These are phyloP conservation scores for Acholoe squamosa DNA, from an alignment of 2,888 invertebrate species.

Conservation along the genomic window DNA sequence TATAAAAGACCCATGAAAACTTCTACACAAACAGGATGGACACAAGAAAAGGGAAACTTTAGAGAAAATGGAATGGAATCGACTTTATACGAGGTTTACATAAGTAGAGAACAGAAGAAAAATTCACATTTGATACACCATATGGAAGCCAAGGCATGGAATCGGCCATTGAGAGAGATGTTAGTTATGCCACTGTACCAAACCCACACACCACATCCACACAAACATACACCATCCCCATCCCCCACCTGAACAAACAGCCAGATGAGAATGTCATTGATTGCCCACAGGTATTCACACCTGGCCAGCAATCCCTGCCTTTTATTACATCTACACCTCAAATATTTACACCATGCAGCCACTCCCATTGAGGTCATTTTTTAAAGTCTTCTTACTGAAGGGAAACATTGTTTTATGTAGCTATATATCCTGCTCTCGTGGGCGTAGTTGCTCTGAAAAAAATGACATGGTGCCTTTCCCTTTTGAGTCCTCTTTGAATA, in stretches of 20 bases:
- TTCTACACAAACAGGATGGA: neutral
- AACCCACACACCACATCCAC: too few species aligned
- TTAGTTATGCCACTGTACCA: too few species aligned
- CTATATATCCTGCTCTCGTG: too few species aligned
- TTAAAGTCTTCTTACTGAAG: too few species aligned
- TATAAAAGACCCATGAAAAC: neutral
- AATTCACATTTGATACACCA: neutral
- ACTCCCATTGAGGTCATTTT: neutral
- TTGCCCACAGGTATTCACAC: neutral
- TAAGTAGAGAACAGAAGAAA: neutral
- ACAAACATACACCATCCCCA: neutral
- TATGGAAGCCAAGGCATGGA: neutral
- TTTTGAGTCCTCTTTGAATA: too few species aligned
- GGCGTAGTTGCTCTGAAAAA: too few species aligned
- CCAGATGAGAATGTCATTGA: neutral
- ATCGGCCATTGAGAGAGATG: too few species aligned
- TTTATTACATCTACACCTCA: slow-evolving; percentile 10
- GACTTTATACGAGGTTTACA: too few species aligned
- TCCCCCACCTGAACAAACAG: slow-evolving; percentile 18
- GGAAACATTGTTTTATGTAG: too few species aligned
- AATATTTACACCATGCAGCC: slow-evolving; percentile 26
- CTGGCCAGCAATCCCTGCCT: slow-evolving; percentile 19
- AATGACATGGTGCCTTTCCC: too few species aligned
- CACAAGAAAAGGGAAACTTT: neutral
- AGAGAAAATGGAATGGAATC: too few species aligned